Evolutionary conservation across 2,888 invertebrate genomes (phyloP), one percentile per base, ranked within the genome.

Genomic region (Craniophora ligustri): DNA sequence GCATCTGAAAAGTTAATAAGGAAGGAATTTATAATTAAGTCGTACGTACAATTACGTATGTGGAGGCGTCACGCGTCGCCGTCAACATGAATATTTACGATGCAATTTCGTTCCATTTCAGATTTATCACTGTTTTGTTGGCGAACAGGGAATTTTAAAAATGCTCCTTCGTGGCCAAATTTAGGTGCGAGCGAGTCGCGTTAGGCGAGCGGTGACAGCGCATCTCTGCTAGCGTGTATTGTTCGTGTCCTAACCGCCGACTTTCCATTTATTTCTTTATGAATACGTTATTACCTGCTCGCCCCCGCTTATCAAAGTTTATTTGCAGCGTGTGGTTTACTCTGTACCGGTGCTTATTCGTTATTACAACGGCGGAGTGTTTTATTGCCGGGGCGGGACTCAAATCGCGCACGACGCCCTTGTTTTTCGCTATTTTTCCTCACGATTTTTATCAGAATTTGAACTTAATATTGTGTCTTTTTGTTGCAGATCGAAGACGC

Each of bases 401-500:
- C 85, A 87, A 88, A 92, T 89, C 89, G 89, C 84, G 86, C 84
- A 84, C 88, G 85, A 87, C 86, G 87, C 87, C 86, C 88, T 88
- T 86, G 86, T 89, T 90, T 90, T 91, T 88, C 84, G 78, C 83
- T 82, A 86, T 88, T 87, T 66, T 86, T 82, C 86, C 84, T 83
- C 77, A 67, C 78, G 70, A 80, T 86, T 79, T 84, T 87, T 88
- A 26, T 77, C 63, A 80, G 82, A 75, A 84, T 89, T 87, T 87
- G 74, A 86, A 86, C 75, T 87, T 87, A 85, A 89, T 82, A 83
- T 81, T 83, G 80, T 88, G 75, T 83, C 67, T 88, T 92, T 80
- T 94, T 94, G 91, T 97, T 98, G 65, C 97, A 99, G 98, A 98
- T 99, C 91, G 99, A 99, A 94, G 99, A 99, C 92, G 99, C 99